These are phyloP conservation scores for Petrolisthes cinctipes DNA, from an alignment of 2,888 invertebrate species.

Conservation along the genomic window DNA sequence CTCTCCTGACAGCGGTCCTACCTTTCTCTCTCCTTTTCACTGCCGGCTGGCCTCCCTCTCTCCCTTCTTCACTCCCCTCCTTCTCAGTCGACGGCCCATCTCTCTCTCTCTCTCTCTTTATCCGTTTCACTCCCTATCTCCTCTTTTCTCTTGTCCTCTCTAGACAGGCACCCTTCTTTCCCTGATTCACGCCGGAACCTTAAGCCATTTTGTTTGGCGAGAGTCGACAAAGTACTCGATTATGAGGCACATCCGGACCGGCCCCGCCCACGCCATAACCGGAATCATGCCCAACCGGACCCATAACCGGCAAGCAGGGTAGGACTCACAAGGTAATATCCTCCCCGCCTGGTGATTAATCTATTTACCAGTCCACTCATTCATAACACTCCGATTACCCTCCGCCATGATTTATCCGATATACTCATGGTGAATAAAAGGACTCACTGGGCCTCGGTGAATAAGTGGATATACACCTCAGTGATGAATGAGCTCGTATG, in stretches of 20 bases:
- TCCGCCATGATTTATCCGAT: slow-evolving; percentile 37
- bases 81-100: background rate
- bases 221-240: background rate
- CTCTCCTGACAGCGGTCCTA: too few relatives aligned
- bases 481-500: slow-evolving; percentile 28
- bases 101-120: background rate
- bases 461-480: slow-evolving; percentile 14
- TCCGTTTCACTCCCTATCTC: background rate
- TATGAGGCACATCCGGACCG: background rate
- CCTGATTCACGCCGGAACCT: too few relatives aligned
- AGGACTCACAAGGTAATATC: background rate
- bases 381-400: slow-evolving; percentile 50
- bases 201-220: background rate
- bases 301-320: background rate
- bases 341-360: slow-evolving; percentile 34
- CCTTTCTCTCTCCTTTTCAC: background rate
- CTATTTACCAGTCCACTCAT: slow-evolving; percentile 27
- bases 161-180: too few relatives aligned
- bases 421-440: slow-evolving; percentile 29
- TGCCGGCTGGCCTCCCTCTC: background rate
- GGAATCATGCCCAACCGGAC: background rate
- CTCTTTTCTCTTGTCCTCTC: too few relatives aligned
- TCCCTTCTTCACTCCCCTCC: background rate
- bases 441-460: slow-evolving; percentile 29
- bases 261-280: slow-evolving; percentile 6